Conservation (phyloP, 92 coral and sea anemone species). For the Actinostola sp. region DNA sequence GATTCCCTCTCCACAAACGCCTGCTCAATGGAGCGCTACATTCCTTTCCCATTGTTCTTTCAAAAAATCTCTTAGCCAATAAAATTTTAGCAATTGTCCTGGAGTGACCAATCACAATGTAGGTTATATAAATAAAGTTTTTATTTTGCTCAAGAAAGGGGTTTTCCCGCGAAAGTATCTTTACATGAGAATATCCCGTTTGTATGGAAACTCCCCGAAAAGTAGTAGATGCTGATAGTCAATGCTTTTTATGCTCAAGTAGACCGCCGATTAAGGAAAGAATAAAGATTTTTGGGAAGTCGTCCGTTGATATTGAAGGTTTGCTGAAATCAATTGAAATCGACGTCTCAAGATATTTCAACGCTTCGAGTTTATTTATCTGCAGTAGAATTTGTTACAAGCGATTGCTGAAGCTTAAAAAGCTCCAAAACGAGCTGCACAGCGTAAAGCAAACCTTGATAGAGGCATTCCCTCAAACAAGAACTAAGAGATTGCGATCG, state of each 20-base stretch:
- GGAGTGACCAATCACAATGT: slow-evolving; percentile 9
- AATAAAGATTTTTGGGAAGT: slow-evolving; percentile 36
- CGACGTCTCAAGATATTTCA: slow-evolving; percentile 28
- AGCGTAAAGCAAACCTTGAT: slow-evolving; percentile 28
- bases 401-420: slow-evolving; percentile 10
- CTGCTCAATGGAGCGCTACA: too few relatives aligned
- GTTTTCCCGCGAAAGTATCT: slow-evolving; percentile 7
- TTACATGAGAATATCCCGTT: background rate
- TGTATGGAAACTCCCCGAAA: slow-evolving; percentile 5
- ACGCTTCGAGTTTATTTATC: slow-evolving; percentile 22
- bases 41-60: background rate
- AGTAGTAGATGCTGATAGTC: slow-evolving; percentile 9
- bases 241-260: slow-evolving; percentile 27
- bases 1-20: too few relatives aligned
- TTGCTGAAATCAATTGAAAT: slow-evolving; percentile 32
- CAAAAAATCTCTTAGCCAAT: background rate
- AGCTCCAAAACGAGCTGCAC: slow-evolving; percentile 10
- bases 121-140: slow-evolving; percentile 9
- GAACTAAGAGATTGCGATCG: slow-evolving; percentile 39
- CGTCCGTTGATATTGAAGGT: slow-evolving; percentile 28
- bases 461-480: slow-evolving; percentile 13
- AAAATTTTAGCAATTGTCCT: background rate
- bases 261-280: slow-evolving; percentile 24
- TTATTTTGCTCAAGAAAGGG: too few relatives aligned
- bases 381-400: slow-evolving; percentile 36